Evolutionary conservation across 2,797 vertebrate species (phyloP).

Genomic region (Cichlasoma orientale): DNA sequence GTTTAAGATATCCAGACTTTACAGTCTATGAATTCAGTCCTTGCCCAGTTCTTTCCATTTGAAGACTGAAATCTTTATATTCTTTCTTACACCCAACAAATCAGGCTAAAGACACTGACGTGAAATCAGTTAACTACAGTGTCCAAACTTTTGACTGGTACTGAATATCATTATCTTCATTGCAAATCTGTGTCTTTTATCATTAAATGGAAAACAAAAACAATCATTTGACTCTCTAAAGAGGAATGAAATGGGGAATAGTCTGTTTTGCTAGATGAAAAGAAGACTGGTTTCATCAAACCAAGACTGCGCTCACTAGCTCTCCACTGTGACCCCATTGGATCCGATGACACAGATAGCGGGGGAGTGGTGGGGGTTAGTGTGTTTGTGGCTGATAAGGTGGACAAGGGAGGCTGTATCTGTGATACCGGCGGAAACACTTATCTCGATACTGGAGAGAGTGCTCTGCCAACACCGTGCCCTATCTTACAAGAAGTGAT

Average conservation of each 20-base stretch:
- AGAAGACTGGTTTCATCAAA: conserved; percentile 63
- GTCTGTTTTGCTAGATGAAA: conserved; percentile 55
- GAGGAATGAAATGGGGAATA: conserved; percentile 47
- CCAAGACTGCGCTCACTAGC: conserved; percentile 55
- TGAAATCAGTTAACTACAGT: conserved; percentile 4
- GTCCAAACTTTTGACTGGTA: conserved; percentile 6
- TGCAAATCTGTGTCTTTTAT: conserved; percentile 1
- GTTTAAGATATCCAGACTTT: background rate
- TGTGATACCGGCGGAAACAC: conserved; percentile 60
- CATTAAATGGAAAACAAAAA: conserved; percentile 29
- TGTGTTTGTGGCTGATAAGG: conserved; percentile 80
- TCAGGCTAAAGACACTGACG: background rate
- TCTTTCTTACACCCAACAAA: background rate
- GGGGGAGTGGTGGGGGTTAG: conserved; percentile 59
- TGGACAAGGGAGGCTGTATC: conserved; percentile 50
- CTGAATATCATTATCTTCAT: conserved; percentile 26
- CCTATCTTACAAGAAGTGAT: conserved; percentile 49
- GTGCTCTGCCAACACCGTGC: conserved; percentile 56
- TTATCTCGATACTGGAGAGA: conserved; percentile 60
- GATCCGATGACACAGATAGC: conserved; percentile 79
- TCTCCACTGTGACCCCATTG: conserved; percentile 70
- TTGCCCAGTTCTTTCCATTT: background rate
- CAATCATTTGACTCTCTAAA: conserved; percentile 47
- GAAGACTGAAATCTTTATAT: background rate
- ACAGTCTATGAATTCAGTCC: background rate